Evolutionary conservation across 1,140 invertebrate genomes (phyloP).

Genomic region (Calliphora vicina): DNA sequence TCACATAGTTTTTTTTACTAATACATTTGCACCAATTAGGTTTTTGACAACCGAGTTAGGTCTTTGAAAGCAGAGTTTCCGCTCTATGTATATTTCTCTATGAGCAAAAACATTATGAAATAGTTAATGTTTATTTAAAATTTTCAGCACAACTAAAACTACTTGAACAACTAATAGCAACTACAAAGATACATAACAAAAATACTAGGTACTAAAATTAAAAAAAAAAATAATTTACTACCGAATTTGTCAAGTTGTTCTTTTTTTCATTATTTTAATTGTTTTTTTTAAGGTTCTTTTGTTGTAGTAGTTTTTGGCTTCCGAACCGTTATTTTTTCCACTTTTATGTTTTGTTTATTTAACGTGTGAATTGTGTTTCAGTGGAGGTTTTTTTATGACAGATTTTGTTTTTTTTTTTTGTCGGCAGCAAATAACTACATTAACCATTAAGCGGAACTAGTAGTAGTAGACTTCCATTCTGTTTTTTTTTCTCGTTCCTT

Average conservation of each 20-base stretch:
- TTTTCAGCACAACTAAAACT: background rate
- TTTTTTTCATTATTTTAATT: slow-evolving; percentile 5
- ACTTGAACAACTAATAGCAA: background rate
- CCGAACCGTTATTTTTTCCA: background rate
- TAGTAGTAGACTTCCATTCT: background rate
- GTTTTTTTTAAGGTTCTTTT: slow-evolving; percentile 7
- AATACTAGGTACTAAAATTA: no score
- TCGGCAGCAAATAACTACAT: background rate
- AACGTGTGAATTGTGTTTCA: slow-evolving; percentile 18
- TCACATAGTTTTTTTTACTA: no score
- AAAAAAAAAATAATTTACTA: slow-evolving; percentile 21
- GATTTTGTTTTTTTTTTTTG: background rate
- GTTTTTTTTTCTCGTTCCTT: background rate
- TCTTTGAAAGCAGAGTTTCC: no score
- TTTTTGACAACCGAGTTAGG: no score
- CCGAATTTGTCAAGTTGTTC: slow-evolving; percentile 14
- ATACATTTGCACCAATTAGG: no score
- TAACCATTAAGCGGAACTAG: slow-evolving; percentile 24
- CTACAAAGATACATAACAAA: background rate
- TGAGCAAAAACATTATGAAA: slow-evolving; percentile 11
- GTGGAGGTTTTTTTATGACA: background rate
- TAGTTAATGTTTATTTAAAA: no score
- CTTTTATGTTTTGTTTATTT: background rate
- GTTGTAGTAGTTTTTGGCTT: background rate
- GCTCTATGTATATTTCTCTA: no score